Evolutionary conservation across 2,888 invertebrate species (phyloP), one percentile per base, ranked within the genome.

Genomic region (Meandrusa payeni): DNA sequence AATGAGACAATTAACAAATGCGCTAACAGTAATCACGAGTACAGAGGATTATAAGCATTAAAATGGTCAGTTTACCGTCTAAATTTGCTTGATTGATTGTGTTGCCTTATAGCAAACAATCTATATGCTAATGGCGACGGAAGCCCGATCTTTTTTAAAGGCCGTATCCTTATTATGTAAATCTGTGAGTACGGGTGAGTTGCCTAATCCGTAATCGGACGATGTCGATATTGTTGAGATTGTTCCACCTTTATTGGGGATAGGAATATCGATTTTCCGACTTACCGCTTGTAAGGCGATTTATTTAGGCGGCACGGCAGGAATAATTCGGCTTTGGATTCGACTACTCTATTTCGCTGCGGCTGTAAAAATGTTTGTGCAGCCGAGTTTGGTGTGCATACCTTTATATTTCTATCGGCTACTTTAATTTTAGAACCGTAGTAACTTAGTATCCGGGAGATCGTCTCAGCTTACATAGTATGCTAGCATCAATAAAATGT

Each of bases 81-180:
- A 34, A 41, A 36, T 42, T 42, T 29, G 24, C 37, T 44, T 78
- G 76, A 81, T 80, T 76, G 78, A 78, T 76, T 69, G 62, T 60
- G 52, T 52, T 55, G 52, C 57, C 59, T 55, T 53, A 62, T 59
- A 69, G 68, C 64, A 65, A 65, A 70, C 76, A 76, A 76, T 81
- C 68, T 78, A 77, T 73, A 80, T 79, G 79, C 69, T 71, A 80
- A 81, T 75, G 43, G 46, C 46, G 51, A 34, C 41, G 46, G 47
- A 48, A 45, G 54, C 54, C 49, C 51, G 57, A 61, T 52, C 54
- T 59, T 61, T 65, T 64, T 64, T 59, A 59, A 64, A 61, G 64
- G 56, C 55, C 68, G 69, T 66, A 68, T 67, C 64, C 69, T 72
- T 73, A 77, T 76, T 78, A 80, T 78, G 75, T 69, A 73, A 74